phyloP scores from a whole-genome alignment of 2,797 vertebrate species.

The Epinephelus awoara region DNA sequence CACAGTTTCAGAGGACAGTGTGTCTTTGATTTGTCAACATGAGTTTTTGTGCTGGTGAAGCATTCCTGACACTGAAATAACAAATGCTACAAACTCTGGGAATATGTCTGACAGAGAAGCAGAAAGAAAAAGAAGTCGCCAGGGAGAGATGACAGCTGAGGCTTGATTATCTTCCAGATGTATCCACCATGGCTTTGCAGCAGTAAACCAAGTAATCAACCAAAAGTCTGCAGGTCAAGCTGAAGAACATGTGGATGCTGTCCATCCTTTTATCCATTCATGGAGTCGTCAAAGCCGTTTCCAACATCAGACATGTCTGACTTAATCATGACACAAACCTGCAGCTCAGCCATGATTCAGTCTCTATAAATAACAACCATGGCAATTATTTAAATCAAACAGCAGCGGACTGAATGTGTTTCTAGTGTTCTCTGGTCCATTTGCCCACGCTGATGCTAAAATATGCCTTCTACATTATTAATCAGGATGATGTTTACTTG shows the following conservation, averaged over 20 bases:
- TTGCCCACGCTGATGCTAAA: no score
- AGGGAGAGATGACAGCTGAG: neutral
- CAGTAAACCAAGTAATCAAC: neutral
- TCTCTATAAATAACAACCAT: neutral
- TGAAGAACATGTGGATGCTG: neutral
- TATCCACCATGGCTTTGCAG: neutral
- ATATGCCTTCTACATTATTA: no score
- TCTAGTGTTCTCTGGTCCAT: no score
- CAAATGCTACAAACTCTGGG: no score
- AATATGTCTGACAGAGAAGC: no score
- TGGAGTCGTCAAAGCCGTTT: no score
- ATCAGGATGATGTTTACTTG: no score
- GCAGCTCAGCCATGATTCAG: neutral
- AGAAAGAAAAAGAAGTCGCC: neutral
- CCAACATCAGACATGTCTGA: neutral
- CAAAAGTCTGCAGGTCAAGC: neutral
- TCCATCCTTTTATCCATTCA: neutral
- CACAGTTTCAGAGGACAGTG: slow-evolving; percentile 9
- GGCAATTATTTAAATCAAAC: neutral
- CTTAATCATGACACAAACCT: neutral
- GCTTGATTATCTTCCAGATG: neutral
- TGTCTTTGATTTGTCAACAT: slow-evolving; percentile 17
- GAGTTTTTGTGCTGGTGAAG: neutral
- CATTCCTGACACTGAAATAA: neutral
- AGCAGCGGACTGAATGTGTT: neutral